Conservation (phyloP, 2,888 invertebrate species). For the Cinara cedri region DNA sequence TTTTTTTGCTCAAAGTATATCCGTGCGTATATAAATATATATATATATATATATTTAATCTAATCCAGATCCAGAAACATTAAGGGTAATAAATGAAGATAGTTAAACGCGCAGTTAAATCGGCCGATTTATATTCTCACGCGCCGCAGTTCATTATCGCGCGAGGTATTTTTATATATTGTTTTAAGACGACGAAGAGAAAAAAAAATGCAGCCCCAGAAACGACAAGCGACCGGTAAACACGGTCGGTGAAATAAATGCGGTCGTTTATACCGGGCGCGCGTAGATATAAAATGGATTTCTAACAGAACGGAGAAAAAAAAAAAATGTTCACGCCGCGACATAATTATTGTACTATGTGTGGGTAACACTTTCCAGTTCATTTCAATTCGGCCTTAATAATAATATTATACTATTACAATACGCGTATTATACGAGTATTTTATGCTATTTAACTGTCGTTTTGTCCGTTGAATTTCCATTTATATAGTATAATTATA, state of each 20-base stretch:
- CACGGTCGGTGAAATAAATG: constrained; percentile 48
- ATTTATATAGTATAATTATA: constrained; percentile 45
- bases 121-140: constrained; percentile 55
- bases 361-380: constrained; percentile 28
- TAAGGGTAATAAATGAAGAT: constrained; percentile 57
- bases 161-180: constrained; percentile 51
- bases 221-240: constrained; percentile 45
- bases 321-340: constrained; percentile 22
- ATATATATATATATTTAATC: constrained; percentile 44
- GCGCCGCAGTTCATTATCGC: constrained; percentile 56
- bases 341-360: constrained; percentile 33
- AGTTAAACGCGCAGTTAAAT: constrained; percentile 55
- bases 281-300: constrained; percentile 34
- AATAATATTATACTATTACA: neutral
- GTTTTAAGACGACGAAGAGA: constrained; percentile 34
- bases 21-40: too few relatives aligned
- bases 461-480: constrained; percentile 28
- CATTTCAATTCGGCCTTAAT: constrained; percentile 34
- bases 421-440: neutral
- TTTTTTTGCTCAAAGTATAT: constrained; percentile 30
- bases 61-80: constrained; percentile 56
- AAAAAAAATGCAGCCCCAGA: constrained; percentile 23
- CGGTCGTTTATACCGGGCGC: constrained; percentile 40
- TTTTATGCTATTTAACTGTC: constrained; percentile 26
- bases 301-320: constrained; percentile 11